Percentiles rank a stretch among this genome's conserved stretches.
Conservation (phyloP, 2,113 vertebrate species). For the Gadus chalcogrammus region DNA sequence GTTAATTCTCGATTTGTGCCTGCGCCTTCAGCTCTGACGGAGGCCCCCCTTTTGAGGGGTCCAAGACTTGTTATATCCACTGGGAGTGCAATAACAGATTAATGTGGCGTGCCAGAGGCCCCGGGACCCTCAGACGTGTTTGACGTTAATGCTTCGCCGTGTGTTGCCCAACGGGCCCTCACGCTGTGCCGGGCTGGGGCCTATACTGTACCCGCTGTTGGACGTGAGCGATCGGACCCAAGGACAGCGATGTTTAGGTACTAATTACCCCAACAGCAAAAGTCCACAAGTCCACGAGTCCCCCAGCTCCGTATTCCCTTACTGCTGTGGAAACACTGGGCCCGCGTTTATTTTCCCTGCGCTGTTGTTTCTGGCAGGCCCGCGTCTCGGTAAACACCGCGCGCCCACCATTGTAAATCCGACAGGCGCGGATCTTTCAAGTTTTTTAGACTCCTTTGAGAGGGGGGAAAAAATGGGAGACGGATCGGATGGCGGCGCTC, state of each 20-base stretch:
- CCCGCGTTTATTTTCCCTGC: slow-evolving; percentile 77
- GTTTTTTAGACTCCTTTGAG: slow-evolving; percentile 68
- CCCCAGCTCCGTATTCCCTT: slow-evolving; percentile 74
- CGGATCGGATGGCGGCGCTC: slow-evolving; percentile 71
- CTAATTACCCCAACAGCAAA: slow-evolving; percentile 74
- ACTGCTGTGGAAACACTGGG: slow-evolving; percentile 77
- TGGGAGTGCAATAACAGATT: slow-evolving; percentile 68
- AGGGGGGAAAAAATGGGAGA: slow-evolving; percentile 72
- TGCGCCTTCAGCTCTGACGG: slow-evolving; percentile 53
- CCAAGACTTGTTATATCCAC: slow-evolving; percentile 62
- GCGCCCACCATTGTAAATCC: slow-evolving; percentile 77
- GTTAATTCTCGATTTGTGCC: slow-evolving; percentile 61
- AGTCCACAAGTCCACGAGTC: slow-evolving; percentile 68
- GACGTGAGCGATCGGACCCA: slow-evolving; percentile 69
- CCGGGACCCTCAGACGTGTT: slow-evolving; percentile 65
- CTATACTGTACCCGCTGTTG: slow-evolving; percentile 38
- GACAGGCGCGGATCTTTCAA: slow-evolving; percentile 76
- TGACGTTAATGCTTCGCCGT: slow-evolving; percentile 75
- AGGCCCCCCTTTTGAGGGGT: slow-evolving; percentile 38
- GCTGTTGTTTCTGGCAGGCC: slow-evolving; percentile 78
- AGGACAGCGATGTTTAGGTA: slow-evolving; percentile 75
- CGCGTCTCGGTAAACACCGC: slow-evolving; percentile 72
- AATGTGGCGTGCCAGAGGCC: slow-evolving; percentile 66
- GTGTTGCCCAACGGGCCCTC: slow-evolving; percentile 69
- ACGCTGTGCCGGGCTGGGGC: slow-evolving; percentile 31